Evolutionary conservation across 2,888 invertebrate genomes (phyloP).

Genomic region (Bembecia ichneumoniformis): DNA sequence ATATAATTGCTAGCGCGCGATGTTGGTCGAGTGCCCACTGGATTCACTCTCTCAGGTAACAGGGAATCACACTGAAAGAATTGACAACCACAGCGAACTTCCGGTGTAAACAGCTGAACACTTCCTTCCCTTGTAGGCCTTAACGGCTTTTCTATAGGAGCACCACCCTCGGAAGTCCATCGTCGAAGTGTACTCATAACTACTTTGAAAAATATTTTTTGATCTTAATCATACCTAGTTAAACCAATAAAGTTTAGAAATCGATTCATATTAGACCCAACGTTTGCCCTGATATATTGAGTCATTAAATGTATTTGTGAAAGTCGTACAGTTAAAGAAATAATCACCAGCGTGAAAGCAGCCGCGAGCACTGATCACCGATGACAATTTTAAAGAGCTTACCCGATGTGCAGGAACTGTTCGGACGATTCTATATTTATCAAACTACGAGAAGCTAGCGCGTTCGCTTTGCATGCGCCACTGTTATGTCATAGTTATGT

Average conservation of each 20-base stretch:
- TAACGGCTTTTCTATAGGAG: conserved; percentile 74
- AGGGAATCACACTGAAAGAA: conserved; percentile 86
- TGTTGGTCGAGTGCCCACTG: conserved; percentile 76
- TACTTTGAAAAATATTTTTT: conserved; percentile 24
- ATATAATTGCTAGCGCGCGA: conserved; percentile 71
- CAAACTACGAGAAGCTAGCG: conserved; percentile 58
- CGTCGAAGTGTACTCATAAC: conserved; percentile 70
- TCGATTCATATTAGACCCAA: conserved; percentile 18
- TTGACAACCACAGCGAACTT: conserved; percentile 89
- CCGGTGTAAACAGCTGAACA: conserved; percentile 80
- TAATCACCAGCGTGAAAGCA: conserved; percentile 63
- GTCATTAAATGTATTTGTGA: conserved; percentile 49
- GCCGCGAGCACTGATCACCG: conserved; percentile 65
- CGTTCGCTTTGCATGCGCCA: conserved; percentile 59
- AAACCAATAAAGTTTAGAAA: conserved; percentile 17
- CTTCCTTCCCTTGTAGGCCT: conserved; percentile 81
- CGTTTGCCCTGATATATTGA: conserved; percentile 32
- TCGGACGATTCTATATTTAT: conserved; percentile 62
- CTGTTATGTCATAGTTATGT: conserved; percentile 51
- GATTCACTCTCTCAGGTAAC: conserved; percentile 81
- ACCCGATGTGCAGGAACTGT: conserved; percentile 60
- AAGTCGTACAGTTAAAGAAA: conserved; percentile 54
- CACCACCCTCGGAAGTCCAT: conserved; percentile 79
- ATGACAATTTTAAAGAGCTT: conserved; percentile 69
- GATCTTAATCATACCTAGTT: conserved; percentile 36